Evolutionary conservation across 2,888 invertebrate genomes (phyloP).

Genomic region (Nebria brevicollis): DNA sequence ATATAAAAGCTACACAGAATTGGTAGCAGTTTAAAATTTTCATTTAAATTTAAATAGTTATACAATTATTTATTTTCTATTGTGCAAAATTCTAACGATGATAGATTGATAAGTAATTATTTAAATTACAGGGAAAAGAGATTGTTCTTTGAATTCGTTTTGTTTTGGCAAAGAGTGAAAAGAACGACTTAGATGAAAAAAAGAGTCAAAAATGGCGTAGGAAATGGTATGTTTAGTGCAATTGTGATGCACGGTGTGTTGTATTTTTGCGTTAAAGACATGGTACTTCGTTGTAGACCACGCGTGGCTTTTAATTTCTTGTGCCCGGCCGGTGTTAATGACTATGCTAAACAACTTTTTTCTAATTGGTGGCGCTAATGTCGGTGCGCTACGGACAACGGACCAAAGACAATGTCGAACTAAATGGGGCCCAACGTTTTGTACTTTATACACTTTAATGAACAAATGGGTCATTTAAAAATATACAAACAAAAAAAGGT

Average conservation of each 20-base stretch:
- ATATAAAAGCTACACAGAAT: too few species aligned
- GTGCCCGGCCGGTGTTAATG: constrained; percentile 50
- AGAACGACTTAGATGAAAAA: neutral
- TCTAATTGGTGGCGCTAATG: constrained; percentile 47
- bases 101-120: neutral
- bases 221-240: neutral
- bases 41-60: too few species aligned
- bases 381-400: constrained; percentile 43
- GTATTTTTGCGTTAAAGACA: constrained; percentile 10
- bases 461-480: constrained; percentile 46
- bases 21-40: too few species aligned
- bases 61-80: too few species aligned
- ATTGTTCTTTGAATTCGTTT: neutral
- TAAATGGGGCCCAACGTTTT: constrained; percentile 42
- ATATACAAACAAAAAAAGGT: constrained; percentile 31
- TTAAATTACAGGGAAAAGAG: neutral
- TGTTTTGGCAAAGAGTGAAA: neutral
- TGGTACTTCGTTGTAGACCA: neutral
- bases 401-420: constrained; percentile 43
- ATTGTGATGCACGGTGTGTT: constrained; percentile 7
- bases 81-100: neutral
- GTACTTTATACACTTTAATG: constrained; percentile 46
- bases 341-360: constrained; percentile 54
- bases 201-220: neutral
- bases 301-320: constrained; percentile 43